Conservation (phyloP, 2,113 vertebrate species). For the Myiopsitta monachus region DNA sequence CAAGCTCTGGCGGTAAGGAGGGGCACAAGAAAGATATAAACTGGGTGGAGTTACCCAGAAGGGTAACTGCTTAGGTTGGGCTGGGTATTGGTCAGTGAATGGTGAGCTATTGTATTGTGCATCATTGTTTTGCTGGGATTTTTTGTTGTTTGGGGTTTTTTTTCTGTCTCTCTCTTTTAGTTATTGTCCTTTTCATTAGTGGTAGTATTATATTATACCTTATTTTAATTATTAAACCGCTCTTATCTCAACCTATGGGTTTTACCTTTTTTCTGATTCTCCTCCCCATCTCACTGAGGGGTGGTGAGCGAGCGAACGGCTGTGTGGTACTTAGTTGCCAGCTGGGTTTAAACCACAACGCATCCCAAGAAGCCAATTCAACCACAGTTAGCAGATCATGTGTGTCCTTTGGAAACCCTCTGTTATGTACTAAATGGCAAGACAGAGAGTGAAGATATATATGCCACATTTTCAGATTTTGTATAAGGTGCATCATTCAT, state of each 20-base stretch:
- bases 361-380: neutral
- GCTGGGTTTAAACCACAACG: neutral
- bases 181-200: neutral
- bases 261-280: neutral
- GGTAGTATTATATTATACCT: neutral
- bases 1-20: neutral
- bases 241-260: neutral
- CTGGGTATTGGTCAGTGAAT: neutral
- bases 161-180: neutral
- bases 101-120: neutral
- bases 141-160: neutral
- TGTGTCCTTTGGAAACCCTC: neutral
- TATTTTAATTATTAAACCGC: neutral
- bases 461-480: neutral
- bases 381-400: neutral
- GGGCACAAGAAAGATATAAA: neutral
- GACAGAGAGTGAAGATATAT: neutral
- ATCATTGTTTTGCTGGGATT: neutral
- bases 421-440: neutral
- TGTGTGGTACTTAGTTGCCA: neutral
- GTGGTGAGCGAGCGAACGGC: neutral
- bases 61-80: neutral
- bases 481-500: neutral
- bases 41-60: neutral
- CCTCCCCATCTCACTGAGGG: neutral